Evolutionary conservation across 2,888 invertebrate species (phyloP), one percentile per base, ranked within the genome.

Genomic region (Pteria penguin): DNA sequence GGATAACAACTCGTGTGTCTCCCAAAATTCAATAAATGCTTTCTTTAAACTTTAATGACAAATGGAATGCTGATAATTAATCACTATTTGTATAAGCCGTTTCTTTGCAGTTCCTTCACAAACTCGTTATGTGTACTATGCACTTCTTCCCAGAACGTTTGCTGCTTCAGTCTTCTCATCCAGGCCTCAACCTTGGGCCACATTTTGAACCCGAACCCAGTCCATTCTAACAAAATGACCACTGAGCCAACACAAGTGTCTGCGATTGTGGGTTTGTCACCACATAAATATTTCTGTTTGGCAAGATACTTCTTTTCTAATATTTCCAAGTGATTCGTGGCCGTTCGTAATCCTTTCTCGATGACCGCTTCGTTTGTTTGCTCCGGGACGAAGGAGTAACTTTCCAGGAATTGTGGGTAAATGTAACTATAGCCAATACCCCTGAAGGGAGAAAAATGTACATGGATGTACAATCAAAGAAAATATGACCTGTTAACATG

Each of bases 391-490:
- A 89, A 81, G 31, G 84, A 76, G 69, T 87, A 89, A 61, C 85
- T 82, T 24, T 89, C 87, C 24, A 90, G 80, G 79, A 87, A 87
- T 72, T 88, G 87, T 52, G 90, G 89, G 80, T 89, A 89, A 2
- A 87, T 83, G 75, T 86, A 87, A 22, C 78, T 80, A 75, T 82
- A 87, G 0, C 89, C 89, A 14, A 87, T 81, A 18, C 82, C 81
- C 68, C 89, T 89, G 84, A 62, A 83, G 80, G 8, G 26, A 58
- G 45, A 63, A 58, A 61, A 27, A 61, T 4, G 26, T n/a, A 24
- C 2, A n/a, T n/a, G n/a, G n/a, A n/a, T n/a, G n/a, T n/a, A n/a
- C n/a, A n/a, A n/a, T n/a, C n/a, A n/a, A n/a, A n/a, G n/a, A 5
- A n/a, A 58, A 63, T 24, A 33, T 63, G 14, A n/a, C 22, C 31